Evolutionary conservation across 2,888 invertebrate species (phyloP), one percentile per base, ranked within the genome.

Genomic region (Panzeria rudis): DNA sequence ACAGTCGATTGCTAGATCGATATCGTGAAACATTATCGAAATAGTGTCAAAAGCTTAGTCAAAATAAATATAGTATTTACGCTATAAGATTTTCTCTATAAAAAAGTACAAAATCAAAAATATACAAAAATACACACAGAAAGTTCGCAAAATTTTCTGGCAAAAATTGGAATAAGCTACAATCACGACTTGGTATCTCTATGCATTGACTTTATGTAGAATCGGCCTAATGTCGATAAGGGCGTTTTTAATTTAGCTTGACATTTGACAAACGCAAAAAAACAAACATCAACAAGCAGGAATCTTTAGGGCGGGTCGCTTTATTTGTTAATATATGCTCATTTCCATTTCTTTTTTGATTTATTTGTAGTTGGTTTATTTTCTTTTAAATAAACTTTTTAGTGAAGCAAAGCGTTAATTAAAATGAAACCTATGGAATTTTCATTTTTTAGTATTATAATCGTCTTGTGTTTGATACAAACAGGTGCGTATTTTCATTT

Each of bases 301-400:
- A 52, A 50, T 76, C n/a, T 83, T 75, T 83, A 79, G 86, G 86
- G 86, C 80, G 86, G 85, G 86, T 75, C 81, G 20, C 52, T 83
- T 77, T 35, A 47, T 71, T 79, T 72, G 54, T 71, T 82, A 44
- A 47, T 68, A 66, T n/a, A 50, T 72, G 54, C 20, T 59, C 5
- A 59, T n/a, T 15, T 59, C 8, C 54, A 11, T 25, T 79, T 66
- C 9, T 23, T 13, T 17, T 62, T 69, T 81, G 35, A 7, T 50
- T 83, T 47, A 59, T 61, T 54, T 32, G 3, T 8, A 52, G 68
- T 56, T 54, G 71, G 41, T 72, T 76, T 64, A 54, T 47, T 61
- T 47, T 59, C 0, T 2, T 61, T 2, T 3, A 32, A 25, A 73
- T 3, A 38, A 52, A 25, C 47, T 52, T 25, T 11, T 35, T 32